A percentile compares a stretch with the other conserved stretches of the same genome.
These are phyloP conservation scores for Eurystomus gularis DNA, from an alignment of 2,113 vertebrate genomes.

Conservation along the genomic window DNA sequence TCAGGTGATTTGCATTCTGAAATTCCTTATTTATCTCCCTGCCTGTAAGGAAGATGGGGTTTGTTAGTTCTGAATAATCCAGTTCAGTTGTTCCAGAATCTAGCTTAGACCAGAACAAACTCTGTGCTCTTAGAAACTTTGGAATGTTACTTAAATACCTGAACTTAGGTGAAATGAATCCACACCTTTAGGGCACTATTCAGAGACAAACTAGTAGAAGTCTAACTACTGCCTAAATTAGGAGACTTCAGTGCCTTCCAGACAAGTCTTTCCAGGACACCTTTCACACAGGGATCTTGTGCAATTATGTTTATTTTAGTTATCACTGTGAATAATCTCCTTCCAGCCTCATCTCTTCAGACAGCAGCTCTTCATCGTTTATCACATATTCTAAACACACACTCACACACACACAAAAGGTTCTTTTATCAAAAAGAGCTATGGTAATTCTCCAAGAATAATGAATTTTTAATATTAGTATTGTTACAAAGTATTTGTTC, in stretches of 20 bases:
- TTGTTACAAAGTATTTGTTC: conserved; percentile 29
- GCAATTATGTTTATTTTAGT: neutral
- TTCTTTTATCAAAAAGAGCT: conserved; percentile 19
- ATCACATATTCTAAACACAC: neutral
- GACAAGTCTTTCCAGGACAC: neutral
- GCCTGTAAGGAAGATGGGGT: neutral
- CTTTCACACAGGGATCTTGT: neutral
- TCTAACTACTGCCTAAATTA: neutral
- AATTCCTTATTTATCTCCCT: neutral
- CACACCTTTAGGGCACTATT: neutral
- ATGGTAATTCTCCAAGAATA: neutral
- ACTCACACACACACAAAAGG: rapidly evolving
- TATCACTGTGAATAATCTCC: neutral
- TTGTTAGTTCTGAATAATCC: neutral
- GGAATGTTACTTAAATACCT: neutral
- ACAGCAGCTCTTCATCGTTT: neutral
- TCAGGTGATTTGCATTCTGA: neutral
- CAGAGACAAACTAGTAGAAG: neutral
- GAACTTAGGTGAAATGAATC: neutral
- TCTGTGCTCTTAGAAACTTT: neutral
- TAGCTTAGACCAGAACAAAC: neutral
- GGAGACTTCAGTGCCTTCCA: neutral
- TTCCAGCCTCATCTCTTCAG: neutral
- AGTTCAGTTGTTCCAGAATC: neutral
- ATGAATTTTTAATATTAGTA: conserved; percentile 45